phyloP scores from a whole-genome alignment of 2,888 invertebrate genomes.

The Diploptera punctata region DNA sequence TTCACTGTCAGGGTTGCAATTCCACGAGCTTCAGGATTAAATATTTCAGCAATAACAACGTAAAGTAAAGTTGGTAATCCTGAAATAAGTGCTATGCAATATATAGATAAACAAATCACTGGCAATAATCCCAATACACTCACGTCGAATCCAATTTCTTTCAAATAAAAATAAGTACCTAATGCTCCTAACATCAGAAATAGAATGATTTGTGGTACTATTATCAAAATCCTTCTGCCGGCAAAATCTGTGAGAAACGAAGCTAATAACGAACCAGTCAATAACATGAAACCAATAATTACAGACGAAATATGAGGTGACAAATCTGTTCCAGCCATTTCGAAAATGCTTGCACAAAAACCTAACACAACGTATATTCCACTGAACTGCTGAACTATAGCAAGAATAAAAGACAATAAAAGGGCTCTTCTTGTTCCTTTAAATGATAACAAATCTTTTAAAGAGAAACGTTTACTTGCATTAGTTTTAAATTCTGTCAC shows the following conservation, averaged over 20 bases:
- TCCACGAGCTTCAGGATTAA: constrained; percentile 27
- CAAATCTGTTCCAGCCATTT: constrained; percentile 44
- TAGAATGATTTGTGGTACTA: constrained; percentile 53
- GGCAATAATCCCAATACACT: constrained; percentile 29
- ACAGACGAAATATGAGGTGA: constrained; percentile 53
- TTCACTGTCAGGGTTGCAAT: constrained; percentile 39
- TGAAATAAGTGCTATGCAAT: neutral
- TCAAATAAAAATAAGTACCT: constrained; percentile 49
- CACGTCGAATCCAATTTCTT: constrained; percentile 46
- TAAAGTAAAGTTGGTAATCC: neutral
- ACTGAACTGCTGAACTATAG: constrained; percentile 55
- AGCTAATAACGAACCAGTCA: constrained; percentile 48
- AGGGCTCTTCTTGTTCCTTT: constrained; percentile 46
- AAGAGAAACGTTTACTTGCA: neutral
- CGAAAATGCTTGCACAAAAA: constrained; percentile 49
- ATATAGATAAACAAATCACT: constrained; percentile 31
- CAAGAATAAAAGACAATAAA: constrained; percentile 53
- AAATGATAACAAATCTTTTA: constrained; percentile 45
- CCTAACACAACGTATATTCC: constrained; percentile 57
- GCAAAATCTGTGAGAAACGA: constrained; percentile 53
- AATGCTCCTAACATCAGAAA: constrained; percentile 48
- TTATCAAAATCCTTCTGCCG: constrained; percentile 57
- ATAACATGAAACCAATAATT: constrained; percentile 55
- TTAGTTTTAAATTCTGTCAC: no score
- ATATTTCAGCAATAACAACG: constrained; percentile 36